phyloP scores from a whole-genome alignment of 1,140 invertebrate genomes.

The Drosophila triauraria region DNA sequence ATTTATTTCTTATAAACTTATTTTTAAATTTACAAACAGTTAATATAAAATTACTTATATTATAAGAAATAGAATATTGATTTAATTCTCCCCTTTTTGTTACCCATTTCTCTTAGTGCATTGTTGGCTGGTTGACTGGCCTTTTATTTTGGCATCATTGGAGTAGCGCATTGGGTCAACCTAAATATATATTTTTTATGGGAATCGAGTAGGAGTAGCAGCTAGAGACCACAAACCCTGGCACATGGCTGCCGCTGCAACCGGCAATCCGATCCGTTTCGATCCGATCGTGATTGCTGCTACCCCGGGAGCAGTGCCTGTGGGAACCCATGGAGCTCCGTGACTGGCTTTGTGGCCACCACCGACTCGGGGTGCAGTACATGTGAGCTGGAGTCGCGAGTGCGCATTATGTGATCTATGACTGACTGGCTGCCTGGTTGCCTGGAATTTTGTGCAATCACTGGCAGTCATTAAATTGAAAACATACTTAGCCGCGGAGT shows the following conservation, averaged over 20 bases:
- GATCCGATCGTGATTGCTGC: constrained; percentile 57
- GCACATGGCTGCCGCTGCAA: constrained; percentile 45
- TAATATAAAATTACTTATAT: too few relatives aligned
- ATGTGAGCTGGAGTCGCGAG: constrained; percentile 26
- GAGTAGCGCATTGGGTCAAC: constrained; percentile 15
- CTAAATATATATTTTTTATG: neutral
- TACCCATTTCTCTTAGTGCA: neutral
- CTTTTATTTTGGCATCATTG: constrained; percentile 8
- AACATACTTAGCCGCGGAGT: constrained; percentile 43
- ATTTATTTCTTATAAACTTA: too few relatives aligned
- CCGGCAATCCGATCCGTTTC: constrained; percentile 30
- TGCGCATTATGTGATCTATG: constrained; percentile 38
- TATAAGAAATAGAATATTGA: too few relatives aligned
- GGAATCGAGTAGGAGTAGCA: constrained; percentile 8
- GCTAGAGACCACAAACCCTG: constrained; percentile 2
- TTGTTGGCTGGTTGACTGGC: constrained; percentile 1
- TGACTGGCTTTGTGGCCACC: constrained; percentile 24
- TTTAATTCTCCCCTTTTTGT: neutral
- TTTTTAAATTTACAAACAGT: too few relatives aligned
- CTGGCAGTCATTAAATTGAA: constrained; percentile 79
- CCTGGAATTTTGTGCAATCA: constrained; percentile 70
- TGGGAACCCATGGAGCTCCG: constrained; percentile 39
- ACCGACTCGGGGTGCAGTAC: constrained; percentile 3
- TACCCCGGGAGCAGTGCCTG: constrained; percentile 31
- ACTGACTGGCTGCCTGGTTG: constrained; percentile 28